Percentiles rank a stretch among this genome's conserved stretches.
Evolutionary conservation across 2,113 vertebrate genomes (phyloP).

Genomic region (Myrmecophaga tridactyla): DNA sequence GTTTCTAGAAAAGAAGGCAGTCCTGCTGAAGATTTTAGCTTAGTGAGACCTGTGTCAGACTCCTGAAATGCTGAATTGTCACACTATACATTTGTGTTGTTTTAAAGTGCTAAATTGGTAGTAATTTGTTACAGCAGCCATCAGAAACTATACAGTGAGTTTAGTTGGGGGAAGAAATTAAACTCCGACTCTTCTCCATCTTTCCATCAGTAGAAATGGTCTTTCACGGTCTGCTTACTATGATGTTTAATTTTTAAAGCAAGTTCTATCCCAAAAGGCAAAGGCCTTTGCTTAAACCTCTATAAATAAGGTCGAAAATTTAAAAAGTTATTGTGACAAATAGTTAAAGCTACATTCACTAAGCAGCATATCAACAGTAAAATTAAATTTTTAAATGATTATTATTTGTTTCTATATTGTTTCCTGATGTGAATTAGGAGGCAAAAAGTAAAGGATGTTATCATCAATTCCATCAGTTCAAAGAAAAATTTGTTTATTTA

Average conservation of each 20-base stretch:
- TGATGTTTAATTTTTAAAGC: neutral
- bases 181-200: neutral
- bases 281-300: neutral
- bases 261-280: neutral
- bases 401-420: neutral
- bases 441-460: neutral
- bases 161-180: neutral
- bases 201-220: neutral
- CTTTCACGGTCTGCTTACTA: neutral
- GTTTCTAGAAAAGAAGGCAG: neutral
- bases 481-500: neutral
- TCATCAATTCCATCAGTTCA: neutral
- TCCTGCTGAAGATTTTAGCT: neutral
- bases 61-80: neutral
- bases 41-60: neutral
- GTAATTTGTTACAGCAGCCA: neutral
- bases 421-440: neutral
- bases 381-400: neutral
- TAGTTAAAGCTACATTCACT: neutral
- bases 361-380: neutral
- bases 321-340: neutral
- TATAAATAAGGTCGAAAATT: neutral
- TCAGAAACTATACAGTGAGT: neutral
- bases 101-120: neutral
- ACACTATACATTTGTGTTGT: neutral